Evolutionary conservation across 1,140 invertebrate genomes (phyloP), one percentile per base, ranked within the genome.

Genomic region (Hyposmocoma kahamanoa): DNA sequence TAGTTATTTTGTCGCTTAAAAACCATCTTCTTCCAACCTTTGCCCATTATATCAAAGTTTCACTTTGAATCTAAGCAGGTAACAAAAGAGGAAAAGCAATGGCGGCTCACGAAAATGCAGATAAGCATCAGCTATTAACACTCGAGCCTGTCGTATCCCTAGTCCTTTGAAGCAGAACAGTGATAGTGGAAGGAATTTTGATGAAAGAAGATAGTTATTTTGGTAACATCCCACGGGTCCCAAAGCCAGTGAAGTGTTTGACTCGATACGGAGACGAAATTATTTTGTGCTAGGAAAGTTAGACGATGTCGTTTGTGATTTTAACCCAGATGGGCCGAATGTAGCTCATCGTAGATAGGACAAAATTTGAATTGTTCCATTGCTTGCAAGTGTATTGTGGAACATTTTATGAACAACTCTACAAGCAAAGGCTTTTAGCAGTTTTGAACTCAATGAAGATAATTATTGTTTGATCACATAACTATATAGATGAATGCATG

Each of bases 61-160:
- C 10, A 17, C 32, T 36, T 15, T 36, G 32, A 36, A 36, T 36
- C 32, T 36, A 17, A 2, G 9, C 10, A 47, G 41, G 36, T 51
- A 32, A 60, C 50, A 60, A 60, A 60, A 60, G 53, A 24, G 21
- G 44, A 18, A 49, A 17, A 15, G 52, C 50, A 49, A 50, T 52
- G 48, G 38, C 44, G 53, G 47, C 47, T 50, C 47, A 56, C 58
- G 54, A 55, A 61, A 61, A 57, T 42, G 48, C 22, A 57, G 59
- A 61, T 61, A 61, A 24, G 49, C 44, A 61, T 61, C 59, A 61
- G 59, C 55, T 44, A 61, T 61, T 61, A 61, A 61, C 59, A 56
- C 59, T 61, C 39, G 39, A 61, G 48, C 42, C 59, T 38, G 32
- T 36, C 32, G 15, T 36, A 17, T 17, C 32, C 32, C n/a, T 53